Evolutionary conservation across 2,113 vertebrate species (phyloP).

Genomic region (Melanerpes aurifrons): DNA sequence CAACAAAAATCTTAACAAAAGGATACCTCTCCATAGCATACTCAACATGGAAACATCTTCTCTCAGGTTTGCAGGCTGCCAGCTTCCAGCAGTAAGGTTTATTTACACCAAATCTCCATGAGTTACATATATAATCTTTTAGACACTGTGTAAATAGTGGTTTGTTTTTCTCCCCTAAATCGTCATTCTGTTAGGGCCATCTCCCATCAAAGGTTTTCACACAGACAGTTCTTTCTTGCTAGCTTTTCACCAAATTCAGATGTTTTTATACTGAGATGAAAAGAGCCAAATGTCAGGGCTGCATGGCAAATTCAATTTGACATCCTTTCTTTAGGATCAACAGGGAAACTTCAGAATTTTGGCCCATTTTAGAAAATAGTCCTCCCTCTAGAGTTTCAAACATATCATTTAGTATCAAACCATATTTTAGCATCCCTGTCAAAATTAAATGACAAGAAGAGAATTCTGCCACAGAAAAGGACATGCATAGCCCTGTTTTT

Average conservation of each 20-base stretch:
- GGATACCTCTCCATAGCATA: not conserved
- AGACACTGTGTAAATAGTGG: not conserved
- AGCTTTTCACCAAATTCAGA: not conserved
- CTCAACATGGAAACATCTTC: not conserved
- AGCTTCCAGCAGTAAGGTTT: not conserved
- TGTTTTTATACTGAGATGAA: not conserved
- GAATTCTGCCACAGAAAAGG: constrained; percentile 1
- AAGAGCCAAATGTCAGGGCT: not conserved
- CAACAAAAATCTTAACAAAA: not conserved
- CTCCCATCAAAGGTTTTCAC: not conserved
- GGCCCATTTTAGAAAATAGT: not conserved
- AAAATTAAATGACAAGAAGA: constrained; percentile 15
- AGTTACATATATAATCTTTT: not conserved
- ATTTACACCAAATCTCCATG: not conserved
- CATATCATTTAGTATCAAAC: not conserved
- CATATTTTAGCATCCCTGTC: not conserved
- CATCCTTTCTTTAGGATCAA: not conserved
- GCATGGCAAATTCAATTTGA: not conserved
- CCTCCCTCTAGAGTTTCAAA: not conserved
- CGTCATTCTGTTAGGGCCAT: not conserved
- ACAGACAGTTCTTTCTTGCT: not conserved
- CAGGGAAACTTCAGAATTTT: not conserved
- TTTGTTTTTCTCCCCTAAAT: accelerated
- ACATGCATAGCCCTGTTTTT: not conserved
- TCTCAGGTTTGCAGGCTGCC: not conserved